A percentile compares a stretch with the other conserved stretches of the same genome.
phyloP scores from a whole-genome alignment of 2,797 vertebrate genomes.

The Pampus argenteus region DNA sequence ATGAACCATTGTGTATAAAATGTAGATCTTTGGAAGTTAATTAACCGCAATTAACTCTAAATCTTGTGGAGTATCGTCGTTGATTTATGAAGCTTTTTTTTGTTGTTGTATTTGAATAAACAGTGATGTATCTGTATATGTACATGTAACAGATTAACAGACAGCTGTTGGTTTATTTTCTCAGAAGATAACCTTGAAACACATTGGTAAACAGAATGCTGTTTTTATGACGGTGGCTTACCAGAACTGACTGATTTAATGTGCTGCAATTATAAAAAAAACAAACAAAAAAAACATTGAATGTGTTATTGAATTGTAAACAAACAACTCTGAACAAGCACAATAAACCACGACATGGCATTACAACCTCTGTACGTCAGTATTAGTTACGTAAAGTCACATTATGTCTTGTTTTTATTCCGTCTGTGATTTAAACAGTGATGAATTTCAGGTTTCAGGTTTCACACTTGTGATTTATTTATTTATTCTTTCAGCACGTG shows the following conservation, averaged over 20 bases:
- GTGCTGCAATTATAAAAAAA: slow-evolving; percentile 22
- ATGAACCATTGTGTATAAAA: background rate
- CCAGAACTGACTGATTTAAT: slow-evolving; percentile 17
- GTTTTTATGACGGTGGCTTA: slow-evolving; percentile 17
- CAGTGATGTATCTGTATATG: slow-evolving; percentile 6
- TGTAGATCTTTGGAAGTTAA: background rate
- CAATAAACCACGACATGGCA: slow-evolving; percentile 40
- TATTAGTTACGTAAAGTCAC: slow-evolving; percentile 3
- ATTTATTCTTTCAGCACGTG: background rate
- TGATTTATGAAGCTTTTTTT: background rate
- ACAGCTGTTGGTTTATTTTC: background rate
- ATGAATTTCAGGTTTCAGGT: background rate
- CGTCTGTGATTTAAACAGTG: background rate
- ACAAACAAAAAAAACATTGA: slow-evolving; percentile 1
- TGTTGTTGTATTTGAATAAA: background rate
- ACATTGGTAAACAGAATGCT: background rate
- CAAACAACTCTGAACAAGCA: slow-evolving; percentile 15
- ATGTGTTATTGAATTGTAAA: slow-evolving; percentile 39
- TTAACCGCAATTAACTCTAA: background rate
- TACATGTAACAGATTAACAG: slow-evolving; percentile 1
- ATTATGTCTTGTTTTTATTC: background rate
- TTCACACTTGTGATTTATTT: background rate
- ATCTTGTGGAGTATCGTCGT: background rate
- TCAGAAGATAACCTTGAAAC: background rate
- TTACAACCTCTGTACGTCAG: background rate